phyloP scores from a whole-genome alignment of 1,140 invertebrate genomes.

The Macrocentrus cingulum region DNA sequence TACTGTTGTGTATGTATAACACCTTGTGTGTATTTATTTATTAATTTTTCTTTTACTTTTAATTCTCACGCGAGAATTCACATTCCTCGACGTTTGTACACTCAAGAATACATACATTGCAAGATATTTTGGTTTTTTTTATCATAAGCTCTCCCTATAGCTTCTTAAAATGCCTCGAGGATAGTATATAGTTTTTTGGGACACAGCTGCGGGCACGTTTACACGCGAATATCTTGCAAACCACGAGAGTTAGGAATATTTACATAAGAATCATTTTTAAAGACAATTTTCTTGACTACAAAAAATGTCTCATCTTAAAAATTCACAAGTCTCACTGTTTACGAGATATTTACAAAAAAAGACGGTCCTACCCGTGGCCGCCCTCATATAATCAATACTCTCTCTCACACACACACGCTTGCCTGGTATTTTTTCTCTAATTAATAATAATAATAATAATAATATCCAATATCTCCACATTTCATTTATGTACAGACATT shows the following conservation, averaged over 20 bases:
- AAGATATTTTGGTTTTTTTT: constrained; percentile 3
- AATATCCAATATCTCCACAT: constrained; percentile 19
- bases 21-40: background rate
- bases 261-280: no score
- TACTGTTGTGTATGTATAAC: background rate
- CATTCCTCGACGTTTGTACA: constrained; percentile 38
- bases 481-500: background rate
- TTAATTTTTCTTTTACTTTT: constrained; percentile 7
- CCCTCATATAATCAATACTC: background rate
- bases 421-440: background rate
- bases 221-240: no score
- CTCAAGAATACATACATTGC: constrained; percentile 40
- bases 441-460: constrained; percentile 20
- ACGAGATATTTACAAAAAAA: no score
- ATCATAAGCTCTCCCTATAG: constrained; percentile 22
- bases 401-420: background rate
- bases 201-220: no score
- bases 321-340: no score
- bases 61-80: background rate
- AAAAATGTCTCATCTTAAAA: no score
- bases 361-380: no score
- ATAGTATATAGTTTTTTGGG: no score
- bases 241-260: no score
- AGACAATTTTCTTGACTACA: no score
- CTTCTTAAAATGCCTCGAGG: constrained; percentile 25